Evolutionary conservation across 2,888 invertebrate species (phyloP).

Genomic region (Thereva nobilitata): DNA sequence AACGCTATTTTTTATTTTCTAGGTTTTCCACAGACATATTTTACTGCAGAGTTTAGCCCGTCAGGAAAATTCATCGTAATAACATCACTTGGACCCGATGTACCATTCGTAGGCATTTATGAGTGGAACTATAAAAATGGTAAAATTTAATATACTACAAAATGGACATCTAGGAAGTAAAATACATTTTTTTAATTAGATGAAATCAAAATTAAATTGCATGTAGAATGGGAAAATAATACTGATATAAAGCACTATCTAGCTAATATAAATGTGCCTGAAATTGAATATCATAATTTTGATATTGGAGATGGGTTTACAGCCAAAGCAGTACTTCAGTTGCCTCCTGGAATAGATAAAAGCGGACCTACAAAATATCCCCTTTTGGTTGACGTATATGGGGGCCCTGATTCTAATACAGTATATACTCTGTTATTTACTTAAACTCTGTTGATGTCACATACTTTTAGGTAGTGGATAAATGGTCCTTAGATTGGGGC

Average conservation of each 20-base stretch:
- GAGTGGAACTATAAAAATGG: conserved; percentile 50
- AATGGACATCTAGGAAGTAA: neutral
- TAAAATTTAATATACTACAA: conserved; percentile 37
- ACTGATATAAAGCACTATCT: conserved; percentile 61
- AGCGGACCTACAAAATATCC: conserved; percentile 74
- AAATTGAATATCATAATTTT: conserved; percentile 65
- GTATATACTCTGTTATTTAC: conserved; percentile 61
- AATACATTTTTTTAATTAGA: neutral
- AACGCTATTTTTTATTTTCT: neutral
- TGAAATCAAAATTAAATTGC: too few relatives aligned
- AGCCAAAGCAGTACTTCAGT: conserved; percentile 74
- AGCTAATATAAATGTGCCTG: conserved; percentile 62
- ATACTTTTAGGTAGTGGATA: conserved; percentile 60
- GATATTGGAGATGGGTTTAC: conserved; percentile 66
- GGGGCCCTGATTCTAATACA: conserved; percentile 86
- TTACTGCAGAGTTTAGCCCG: conserved; percentile 67
- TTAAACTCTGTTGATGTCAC: neutral
- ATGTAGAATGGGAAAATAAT: conserved; percentile 71
- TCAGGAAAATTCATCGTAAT: conserved; percentile 71
- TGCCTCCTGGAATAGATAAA: conserved; percentile 72
- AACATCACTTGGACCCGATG: conserved; percentile 81
- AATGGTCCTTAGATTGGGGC: conserved; percentile 85
- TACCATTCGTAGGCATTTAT: conserved; percentile 74
- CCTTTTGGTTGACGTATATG: conserved; percentile 86
- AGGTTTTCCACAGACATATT: conserved; percentile 53